These are phyloP conservation scores for Zeus faber DNA, from an alignment of 2,113 vertebrate species.

Conservation along the genomic window DNA sequence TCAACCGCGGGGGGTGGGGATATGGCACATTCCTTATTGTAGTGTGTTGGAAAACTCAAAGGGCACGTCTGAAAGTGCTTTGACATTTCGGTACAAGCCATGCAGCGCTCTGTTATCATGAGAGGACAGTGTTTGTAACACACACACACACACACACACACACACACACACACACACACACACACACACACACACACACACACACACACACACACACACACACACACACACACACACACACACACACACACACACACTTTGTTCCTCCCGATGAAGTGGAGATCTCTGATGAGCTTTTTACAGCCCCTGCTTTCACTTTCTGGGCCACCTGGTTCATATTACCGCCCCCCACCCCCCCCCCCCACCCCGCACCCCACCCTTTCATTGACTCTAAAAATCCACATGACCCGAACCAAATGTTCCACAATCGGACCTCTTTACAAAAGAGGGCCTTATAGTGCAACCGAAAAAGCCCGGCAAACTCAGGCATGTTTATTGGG, in stretches of 20 bases:
- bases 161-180: no score
- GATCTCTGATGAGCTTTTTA: conserved; percentile 70
- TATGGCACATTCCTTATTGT: no score
- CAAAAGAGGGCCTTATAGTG: conserved; percentile 23
- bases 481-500: neutral
- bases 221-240: conserved; percentile 32
- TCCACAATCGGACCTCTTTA: conserved; percentile 26
- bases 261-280: conserved; percentile 53
- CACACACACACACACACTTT: conserved; percentile 39
- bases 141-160: no score
- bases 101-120: no score
- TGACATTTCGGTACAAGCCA: no score
- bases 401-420: conserved; percentile 31
- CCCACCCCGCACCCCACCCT: no score
- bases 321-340: conserved; percentile 69
- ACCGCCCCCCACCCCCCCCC: conserved; percentile 37
- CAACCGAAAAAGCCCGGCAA: conserved; percentile 35
- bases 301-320: conserved; percentile 54
- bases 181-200: no score
- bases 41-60: no score
- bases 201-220: no score
- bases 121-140: no score
- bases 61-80: conserved; percentile 39
- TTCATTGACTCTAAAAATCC: conserved; percentile 45
- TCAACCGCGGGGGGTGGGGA: no score